Evolutionary conservation across 1,140 invertebrate species (phyloP), one percentile per base, ranked within the genome.

Genomic region (Oppia nitens): DNA sequence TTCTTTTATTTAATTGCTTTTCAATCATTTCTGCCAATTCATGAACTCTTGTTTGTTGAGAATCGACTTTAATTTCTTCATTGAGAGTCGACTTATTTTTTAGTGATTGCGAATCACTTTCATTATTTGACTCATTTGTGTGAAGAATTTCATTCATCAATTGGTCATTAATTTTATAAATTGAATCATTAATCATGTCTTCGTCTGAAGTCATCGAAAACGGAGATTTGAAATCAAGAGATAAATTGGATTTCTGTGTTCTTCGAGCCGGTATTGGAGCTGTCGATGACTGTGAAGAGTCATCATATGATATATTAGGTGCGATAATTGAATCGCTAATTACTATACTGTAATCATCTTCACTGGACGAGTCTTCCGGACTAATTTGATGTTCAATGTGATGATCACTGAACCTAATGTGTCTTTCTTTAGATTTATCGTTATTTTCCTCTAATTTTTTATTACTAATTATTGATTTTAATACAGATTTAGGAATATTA

Each of bases 11-110:
- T 17, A 61, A 24, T 50, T 60, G 21, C n/a, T 26, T 3, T 24
- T 55, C 52, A 57, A 55, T 56, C 28, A 47, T 12, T 50, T 59
- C 28, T 2, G 53, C 32, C 29, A 55, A 55, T 45, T 55, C 53
- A 6, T 29, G n/a, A 3, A 55, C 53, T 21, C 53, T 2, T 51
- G 20, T 20, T 51, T 51, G 49, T 1, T 3, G 20, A 2, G 2
- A 9, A 9, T 47, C 21, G 21, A n/a, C 21, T 47, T n/a, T 9
- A 2, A 21, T 3, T 47, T 47, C 47, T n/a, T 1, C 21, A n/a
- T 3, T 47, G 2, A 21, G 47, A 17, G 9, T 47, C 21, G 17
- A n/a, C 9, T 21, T 1, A 2, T n/a, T 47, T n/a, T n/a, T 21
- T 47, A 12, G 50, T 52, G 12, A 21, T 17, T 53, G 17, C n/a